These are phyloP conservation scores for Eolophus roseicapilla DNA, from an alignment of 2,113 vertebrate genomes.

Conservation along the genomic window DNA sequence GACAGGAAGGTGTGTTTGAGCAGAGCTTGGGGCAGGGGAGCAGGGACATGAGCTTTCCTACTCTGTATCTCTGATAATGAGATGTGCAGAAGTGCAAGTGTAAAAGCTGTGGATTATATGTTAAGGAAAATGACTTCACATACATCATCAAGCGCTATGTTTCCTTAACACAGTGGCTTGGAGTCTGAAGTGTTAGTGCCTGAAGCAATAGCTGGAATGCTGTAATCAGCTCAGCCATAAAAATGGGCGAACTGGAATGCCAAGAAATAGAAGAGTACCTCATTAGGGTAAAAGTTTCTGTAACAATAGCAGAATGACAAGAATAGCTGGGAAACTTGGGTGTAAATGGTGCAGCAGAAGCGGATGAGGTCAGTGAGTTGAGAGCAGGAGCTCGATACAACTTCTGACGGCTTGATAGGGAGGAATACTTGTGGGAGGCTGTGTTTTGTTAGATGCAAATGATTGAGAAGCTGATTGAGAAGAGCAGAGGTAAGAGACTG, in stretches of 20 bases:
- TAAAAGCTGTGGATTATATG: not conserved
- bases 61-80: not conserved
- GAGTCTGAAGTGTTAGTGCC: not conserved
- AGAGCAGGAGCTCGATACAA: not conserved
- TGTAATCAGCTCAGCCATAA: not conserved
- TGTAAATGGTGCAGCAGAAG: not conserved
- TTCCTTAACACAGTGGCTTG: not conserved
- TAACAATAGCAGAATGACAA: not conserved
- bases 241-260: not conserved
- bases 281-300: not conserved
- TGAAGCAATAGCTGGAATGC: not conserved
- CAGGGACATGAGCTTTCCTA: not conserved
- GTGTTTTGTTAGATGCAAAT: not conserved
- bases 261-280: not conserved
- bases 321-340: constrained; percentile 13
- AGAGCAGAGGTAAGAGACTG: not conserved
- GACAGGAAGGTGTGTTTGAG: not conserved
- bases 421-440: not conserved
- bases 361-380: not conserved
- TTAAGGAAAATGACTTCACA: not conserved
- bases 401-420: not conserved
- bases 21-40: fast-evolving
- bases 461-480: not conserved
- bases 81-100: not conserved
- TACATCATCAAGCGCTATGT: not conserved